Percentiles rank a stretch among this genome's conserved stretches.
These are phyloP conservation scores for Siniperca undulata DNA, from an alignment of 2,797 vertebrate genomes.

Conservation along the genomic window DNA sequence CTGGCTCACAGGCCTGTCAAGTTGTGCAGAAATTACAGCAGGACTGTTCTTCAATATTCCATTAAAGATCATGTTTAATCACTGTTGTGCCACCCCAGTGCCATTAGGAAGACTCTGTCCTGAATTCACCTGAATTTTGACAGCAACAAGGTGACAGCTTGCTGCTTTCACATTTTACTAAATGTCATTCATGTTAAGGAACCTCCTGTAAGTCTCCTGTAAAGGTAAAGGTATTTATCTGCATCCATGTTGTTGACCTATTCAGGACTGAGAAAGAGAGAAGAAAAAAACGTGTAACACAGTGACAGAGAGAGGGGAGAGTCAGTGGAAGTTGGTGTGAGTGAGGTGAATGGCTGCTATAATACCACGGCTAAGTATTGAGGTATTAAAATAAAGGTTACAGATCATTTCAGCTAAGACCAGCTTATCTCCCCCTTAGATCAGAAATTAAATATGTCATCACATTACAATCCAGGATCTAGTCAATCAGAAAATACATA, in stretches of 20 bases:
- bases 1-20: conserved; percentile 72
- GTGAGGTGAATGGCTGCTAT: conserved; percentile 67
- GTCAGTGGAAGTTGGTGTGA: conserved; percentile 24
- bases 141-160: conserved; percentile 28
- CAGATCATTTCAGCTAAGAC: conserved; percentile 77
- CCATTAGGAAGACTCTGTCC: conserved; percentile 43
- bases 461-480: conserved; percentile 73
- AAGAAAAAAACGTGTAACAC: background rate
- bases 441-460: conserved; percentile 81
- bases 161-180: conserved; percentile 36
- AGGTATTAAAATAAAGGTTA: conserved; percentile 82
- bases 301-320: conserved; percentile 9
- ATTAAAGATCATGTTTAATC: conserved; percentile 85
- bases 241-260: conserved; percentile 60
- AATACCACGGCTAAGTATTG: conserved; percentile 71
- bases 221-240: conserved; percentile 47
- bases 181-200: conserved; percentile 41
- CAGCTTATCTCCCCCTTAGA: conserved; percentile 72
- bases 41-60: conserved; percentile 78
- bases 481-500: conserved; percentile 76
- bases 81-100: conserved; percentile 43
- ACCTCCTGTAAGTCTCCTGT: conserved; percentile 12
- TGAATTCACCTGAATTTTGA: conserved; percentile 40
- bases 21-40: conserved; percentile 78
- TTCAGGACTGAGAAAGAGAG: conserved; percentile 32